Evolutionary conservation across 1,140 invertebrate species (phyloP).

Genomic region (Pentalonia nigronervosa): DNA sequence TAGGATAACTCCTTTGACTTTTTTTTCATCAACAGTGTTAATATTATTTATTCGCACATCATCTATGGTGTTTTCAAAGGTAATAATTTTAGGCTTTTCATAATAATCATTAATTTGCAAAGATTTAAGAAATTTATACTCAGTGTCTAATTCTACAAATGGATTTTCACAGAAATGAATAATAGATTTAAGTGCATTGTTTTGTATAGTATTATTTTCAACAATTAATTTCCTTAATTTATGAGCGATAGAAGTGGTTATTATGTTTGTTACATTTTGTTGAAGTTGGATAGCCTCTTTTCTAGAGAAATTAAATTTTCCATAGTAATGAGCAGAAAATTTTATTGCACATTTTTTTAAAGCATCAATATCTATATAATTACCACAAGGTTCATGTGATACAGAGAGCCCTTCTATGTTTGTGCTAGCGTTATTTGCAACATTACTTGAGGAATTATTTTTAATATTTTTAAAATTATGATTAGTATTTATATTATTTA

Average conservation of each 20-base stretch:
- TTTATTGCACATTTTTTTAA: neutral
- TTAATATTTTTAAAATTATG: neutral
- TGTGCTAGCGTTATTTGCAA: neutral
- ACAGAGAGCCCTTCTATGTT: neutral
- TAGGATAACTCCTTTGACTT: neutral
- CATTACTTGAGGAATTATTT: neutral
- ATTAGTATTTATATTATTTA: slow-evolving; percentile 12
- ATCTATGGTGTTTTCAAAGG: neutral
- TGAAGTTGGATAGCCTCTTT: neutral
- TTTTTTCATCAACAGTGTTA: slow-evolving; percentile 20
- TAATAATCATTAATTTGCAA: neutral
- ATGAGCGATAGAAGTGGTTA: neutral
- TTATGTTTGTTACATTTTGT: neutral
- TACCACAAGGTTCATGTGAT: neutral
- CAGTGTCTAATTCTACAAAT: neutral
- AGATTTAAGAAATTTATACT: slow-evolving; percentile 32
- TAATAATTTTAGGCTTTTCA: neutral
- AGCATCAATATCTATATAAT: neutral
- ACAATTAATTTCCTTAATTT: neutral
- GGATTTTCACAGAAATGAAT: neutral
- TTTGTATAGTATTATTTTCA: neutral
- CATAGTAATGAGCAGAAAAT: neutral
- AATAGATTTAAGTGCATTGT: slow-evolving; percentile 20
- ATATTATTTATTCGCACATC: neutral
- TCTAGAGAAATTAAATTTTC: slow-evolving; percentile 23